Base-by-base conservation (phyloP, 53 echinoderm and acorn worm species). In the Henricia sp. region DNA sequence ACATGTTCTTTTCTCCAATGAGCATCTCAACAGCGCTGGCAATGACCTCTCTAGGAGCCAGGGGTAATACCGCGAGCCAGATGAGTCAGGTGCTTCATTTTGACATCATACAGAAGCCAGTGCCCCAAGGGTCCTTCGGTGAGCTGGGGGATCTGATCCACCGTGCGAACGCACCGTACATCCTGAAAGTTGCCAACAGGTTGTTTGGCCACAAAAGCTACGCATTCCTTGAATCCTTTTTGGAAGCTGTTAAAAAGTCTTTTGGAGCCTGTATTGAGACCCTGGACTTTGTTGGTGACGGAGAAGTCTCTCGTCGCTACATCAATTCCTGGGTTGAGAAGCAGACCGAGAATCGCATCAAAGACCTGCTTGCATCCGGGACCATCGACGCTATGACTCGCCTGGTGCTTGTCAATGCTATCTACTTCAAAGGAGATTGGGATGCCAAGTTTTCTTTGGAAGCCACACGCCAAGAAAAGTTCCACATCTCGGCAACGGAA, bases 361-460 rank as follows among this genome's bases (percentile, higher is more conserved):
- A 74, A 40, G 88, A 91, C 50, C 70, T 94, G 43, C 74, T 96
- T 2, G 51, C 89, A 5, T 68, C 69, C 21, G 91, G 84, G 20
- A 59, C 65, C 9, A 48, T 96, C 0, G 77, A 91, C 64, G 60
- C 89, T 10, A 34, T 87, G 9, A 92, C 94, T 42, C 64, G 71
- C 10, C 83, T 96, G 37, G 86, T 96, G 27, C 64, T 96, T 17
- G 92, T 96, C 26, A 96, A 94, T 86, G 94, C 94, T 27, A 85
- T 96, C 50, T 96, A 96, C 35, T 96, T 96, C 71, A 94, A 94
- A 74, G 92, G 91, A 5, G 85, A 92, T 33, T 96, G 96, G 96
- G 54, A 56, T 35, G 46, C 53, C 14, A 74, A 89, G 30, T 96
- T 96, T 51, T 24, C 80, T 13, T 17, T 35, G 25, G 44, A 65